Conservation (phyloP, 2,888 invertebrate genomes). For the Hypolimnas misippus region DNA sequence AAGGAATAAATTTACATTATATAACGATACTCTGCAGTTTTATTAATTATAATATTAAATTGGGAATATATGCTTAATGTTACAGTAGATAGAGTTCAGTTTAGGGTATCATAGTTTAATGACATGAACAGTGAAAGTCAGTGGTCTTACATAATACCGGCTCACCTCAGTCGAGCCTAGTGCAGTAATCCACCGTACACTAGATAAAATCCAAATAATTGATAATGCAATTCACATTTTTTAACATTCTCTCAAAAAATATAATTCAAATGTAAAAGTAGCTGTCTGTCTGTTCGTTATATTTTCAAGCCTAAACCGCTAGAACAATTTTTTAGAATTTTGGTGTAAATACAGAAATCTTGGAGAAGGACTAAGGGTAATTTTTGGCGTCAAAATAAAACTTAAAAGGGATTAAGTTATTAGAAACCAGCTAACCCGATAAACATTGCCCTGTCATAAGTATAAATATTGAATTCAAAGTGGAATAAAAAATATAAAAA, state of each 20-base stretch:
- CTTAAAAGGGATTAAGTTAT: no score
- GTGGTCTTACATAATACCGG: conserved; percentile 67
- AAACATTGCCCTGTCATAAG: no score
- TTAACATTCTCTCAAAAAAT: background rate
- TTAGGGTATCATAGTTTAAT: background rate
- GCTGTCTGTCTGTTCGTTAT: no score
- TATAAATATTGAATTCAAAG: no score
- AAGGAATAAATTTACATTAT: conserved; percentile 1
- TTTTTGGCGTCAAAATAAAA: no score
- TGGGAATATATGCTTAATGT: background rate
- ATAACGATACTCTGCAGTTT: background rate
- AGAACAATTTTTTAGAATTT: no score
- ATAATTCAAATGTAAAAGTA: no score
- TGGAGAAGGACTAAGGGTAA: no score
- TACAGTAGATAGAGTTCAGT: background rate
- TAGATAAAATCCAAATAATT: conserved; percentile 6
- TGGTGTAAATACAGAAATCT: no score
- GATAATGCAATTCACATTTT: background rate
- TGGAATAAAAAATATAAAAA: no score
- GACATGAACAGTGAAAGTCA: conserved; percentile 68
- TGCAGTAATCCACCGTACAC: conserved; percentile 16
- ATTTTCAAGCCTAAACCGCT: no score
- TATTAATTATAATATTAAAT: background rate
- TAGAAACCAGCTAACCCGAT: no score
- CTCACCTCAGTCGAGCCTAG: conserved; percentile 61